Percentiles rank a stretch among this genome's conserved stretches.
Conservation (phyloP, 2,113 vertebrate species). For the Cavia porcellus region DNA sequence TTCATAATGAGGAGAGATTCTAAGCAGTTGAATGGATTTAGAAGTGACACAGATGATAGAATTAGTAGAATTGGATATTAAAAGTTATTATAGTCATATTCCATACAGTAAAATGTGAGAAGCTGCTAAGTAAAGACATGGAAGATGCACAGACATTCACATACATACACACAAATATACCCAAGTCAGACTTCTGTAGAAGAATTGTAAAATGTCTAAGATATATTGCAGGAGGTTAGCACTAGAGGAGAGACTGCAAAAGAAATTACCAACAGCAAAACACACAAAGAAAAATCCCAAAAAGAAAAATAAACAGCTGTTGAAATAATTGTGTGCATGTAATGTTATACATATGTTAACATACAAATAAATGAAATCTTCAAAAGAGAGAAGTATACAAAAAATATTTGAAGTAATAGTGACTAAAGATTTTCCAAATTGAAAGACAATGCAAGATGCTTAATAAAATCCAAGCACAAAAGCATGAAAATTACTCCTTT, state of each 20-base stretch:
- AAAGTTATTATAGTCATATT: neutral
- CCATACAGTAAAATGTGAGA: neutral
- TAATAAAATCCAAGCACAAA: neutral
- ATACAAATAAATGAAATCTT: neutral
- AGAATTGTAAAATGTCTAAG: neutral
- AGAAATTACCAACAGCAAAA: neutral
- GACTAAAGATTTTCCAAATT: neutral
- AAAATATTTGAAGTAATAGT: neutral
- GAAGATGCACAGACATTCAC: neutral
- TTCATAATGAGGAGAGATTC: neutral
- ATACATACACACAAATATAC: neutral
- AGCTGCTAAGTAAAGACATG: neutral
- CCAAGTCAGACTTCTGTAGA: neutral
- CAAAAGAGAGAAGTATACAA: neutral
- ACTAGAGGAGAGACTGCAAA: neutral
- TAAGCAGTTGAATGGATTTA: neutral
- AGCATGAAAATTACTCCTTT: neutral
- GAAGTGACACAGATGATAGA: neutral
- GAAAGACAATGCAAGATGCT: neutral
- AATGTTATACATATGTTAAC: neutral
- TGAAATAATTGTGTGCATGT: neutral
- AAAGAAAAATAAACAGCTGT: neutral
- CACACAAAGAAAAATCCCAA: neutral
- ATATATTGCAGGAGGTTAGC: neutral
- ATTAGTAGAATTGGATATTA: neutral